Conservation (phyloP, 2,113 vertebrate genomes). For the Epinephelus fuscoguttatus region DNA sequence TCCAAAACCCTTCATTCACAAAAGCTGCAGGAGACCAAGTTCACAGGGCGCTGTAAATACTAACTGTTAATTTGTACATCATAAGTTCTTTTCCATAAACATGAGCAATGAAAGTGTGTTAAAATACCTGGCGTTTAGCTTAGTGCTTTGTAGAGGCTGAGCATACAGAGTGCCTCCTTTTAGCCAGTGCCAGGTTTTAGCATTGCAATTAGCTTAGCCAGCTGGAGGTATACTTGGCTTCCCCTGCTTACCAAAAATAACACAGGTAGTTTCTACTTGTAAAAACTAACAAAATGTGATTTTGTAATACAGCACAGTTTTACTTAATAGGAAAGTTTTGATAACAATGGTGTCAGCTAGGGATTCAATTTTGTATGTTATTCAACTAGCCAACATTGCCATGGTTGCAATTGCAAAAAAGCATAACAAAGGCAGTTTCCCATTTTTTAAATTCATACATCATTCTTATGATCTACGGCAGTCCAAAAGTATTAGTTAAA, state of each 20-base stretch:
- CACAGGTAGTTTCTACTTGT: conserved; percentile 21
- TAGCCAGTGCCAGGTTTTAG: conserved; percentile 22
- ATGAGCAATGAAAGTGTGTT: conserved; percentile 74
- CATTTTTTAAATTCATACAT: too few relatives aligned
- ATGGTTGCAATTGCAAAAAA: not conserved
- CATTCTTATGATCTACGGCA: too few relatives aligned
- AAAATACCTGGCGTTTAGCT: conserved; percentile 73
- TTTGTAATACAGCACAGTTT: not conserved
- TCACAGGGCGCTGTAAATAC: conserved; percentile 84
- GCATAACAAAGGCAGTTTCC: not conserved
- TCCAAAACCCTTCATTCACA: conserved; percentile 74
- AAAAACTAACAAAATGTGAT: conserved; percentile 5
- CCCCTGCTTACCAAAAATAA: conserved; percentile 18
- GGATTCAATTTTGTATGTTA: not conserved
- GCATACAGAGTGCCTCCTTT: conserved; percentile 24
- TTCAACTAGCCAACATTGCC: not conserved
- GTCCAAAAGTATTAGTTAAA: too few relatives aligned
- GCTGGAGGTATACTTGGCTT: conserved; percentile 31
- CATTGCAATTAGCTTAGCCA: conserved; percentile 47
- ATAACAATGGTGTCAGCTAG: not conserved
- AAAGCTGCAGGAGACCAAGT: conserved; percentile 80
- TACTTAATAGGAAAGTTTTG: not conserved
- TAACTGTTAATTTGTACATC: conserved; percentile 87
- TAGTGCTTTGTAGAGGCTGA: conserved; percentile 36
- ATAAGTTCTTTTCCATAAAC: conserved; percentile 83